Evolutionary conservation across 1,140 invertebrate species (phyloP).

Genomic region (Telenomus remus): DNA sequence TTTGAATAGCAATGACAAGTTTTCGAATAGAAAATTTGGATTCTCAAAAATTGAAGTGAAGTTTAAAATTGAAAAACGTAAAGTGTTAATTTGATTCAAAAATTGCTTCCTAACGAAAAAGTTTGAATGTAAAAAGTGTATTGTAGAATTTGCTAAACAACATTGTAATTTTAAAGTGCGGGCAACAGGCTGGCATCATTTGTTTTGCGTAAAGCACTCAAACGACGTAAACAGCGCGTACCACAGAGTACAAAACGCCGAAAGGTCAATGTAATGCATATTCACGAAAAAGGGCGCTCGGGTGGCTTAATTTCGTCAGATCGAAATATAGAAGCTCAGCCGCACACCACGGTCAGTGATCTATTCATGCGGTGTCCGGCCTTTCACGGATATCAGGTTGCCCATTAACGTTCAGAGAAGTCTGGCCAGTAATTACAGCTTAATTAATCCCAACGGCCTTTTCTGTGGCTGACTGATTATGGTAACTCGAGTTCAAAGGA

Average conservation of each 20-base stretch:
- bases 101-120: no score
- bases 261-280: conserved; percentile 43
- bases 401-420: conserved; percentile 71
- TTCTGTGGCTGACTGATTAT: conserved; percentile 60
- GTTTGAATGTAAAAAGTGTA: no score
- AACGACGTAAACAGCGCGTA: conserved; percentile 11
- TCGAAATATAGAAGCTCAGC: conserved; percentile 30
- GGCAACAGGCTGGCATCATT: neutral
- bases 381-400: conserved; percentile 73
- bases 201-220: conserved; percentile 13
- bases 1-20: no score
- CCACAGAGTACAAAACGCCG: conserved; percentile 13
- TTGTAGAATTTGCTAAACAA: no score
- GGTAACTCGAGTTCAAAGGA: conserved; percentile 48
- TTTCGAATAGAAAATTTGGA: no score
- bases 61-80: no score
- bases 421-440: conserved; percentile 72
- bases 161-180: conserved; percentile 7
- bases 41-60: no score
- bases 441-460: conserved; percentile 71
- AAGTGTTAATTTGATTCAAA: no score
- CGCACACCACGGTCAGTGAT: conserved; percentile 58
- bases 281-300: conserved; percentile 33
- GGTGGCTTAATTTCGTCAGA: conserved; percentile 25
- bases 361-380: conserved; percentile 67